Conservation (phyloP, 2,888 invertebrate genomes). For the Lithophane semibrunnea region DNA sequence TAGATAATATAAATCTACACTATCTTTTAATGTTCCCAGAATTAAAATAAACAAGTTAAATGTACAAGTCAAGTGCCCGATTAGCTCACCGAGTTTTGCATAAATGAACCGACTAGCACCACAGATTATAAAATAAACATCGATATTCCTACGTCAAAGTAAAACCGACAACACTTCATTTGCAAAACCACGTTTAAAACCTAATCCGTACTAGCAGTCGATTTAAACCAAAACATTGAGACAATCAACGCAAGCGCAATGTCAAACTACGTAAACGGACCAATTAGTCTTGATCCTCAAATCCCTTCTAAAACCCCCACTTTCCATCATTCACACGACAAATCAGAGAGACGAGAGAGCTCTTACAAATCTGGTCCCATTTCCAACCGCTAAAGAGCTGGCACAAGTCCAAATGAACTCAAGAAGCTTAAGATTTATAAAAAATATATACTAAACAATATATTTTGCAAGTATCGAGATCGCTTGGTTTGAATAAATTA, state of each 20-base stretch:
- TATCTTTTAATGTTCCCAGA: slow-evolving; percentile 57
- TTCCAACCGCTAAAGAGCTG: slow-evolving; percentile 65
- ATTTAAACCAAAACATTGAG: slow-evolving; percentile 61
- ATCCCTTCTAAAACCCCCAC: slow-evolving; percentile 44
- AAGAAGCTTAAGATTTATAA: slow-evolving; percentile 63
- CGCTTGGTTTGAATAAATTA: slow-evolving; percentile 62
- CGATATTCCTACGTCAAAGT: slow-evolving; percentile 51
- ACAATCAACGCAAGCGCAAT: slow-evolving; percentile 61
- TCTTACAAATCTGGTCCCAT: slow-evolving; percentile 62
- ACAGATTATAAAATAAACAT: slow-evolving; percentile 53
- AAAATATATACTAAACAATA: slow-evolving; percentile 67
- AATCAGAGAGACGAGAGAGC: slow-evolving; percentile 59
- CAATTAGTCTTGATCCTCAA: slow-evolving; percentile 60
- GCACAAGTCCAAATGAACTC: slow-evolving; percentile 68
- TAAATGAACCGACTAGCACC: slow-evolving; percentile 43
- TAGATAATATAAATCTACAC: slow-evolving; percentile 57
- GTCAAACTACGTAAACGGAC: slow-evolving; percentile 59
- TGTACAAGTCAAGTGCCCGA: slow-evolving; percentile 35
- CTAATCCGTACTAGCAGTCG: slow-evolving; percentile 56
- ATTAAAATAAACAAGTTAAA: slow-evolving; percentile 58
- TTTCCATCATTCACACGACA: slow-evolving; percentile 44
- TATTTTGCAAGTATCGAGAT: slow-evolving; percentile 66
- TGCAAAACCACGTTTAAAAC: slow-evolving; percentile 51
- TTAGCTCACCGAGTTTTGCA: slow-evolving; percentile 48
- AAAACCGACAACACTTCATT: slow-evolving; percentile 54